Evolutionary conservation across 2,888 invertebrate species (phyloP).

Genomic region (Drepanosiphum platanoidis): DNA sequence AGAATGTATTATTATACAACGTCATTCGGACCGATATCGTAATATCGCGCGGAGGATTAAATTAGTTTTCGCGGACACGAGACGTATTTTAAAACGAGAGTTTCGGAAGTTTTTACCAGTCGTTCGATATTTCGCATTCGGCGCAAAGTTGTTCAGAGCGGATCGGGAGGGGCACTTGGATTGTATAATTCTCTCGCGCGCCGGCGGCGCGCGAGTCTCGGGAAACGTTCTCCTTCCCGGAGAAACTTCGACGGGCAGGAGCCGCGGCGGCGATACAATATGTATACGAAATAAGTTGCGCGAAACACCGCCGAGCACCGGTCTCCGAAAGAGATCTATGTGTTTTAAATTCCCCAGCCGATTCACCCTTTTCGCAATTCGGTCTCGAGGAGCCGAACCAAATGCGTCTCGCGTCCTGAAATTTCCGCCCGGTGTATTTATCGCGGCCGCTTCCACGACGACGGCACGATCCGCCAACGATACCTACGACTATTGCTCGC

Average conservation of each 20-base stretch:
- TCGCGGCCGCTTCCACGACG: background rate
- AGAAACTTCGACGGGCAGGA: slow-evolving; percentile 3
- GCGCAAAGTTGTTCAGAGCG: slow-evolving; percentile 21
- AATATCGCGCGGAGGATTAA: background rate
- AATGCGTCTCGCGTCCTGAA: background rate
- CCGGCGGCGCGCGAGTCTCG: background rate
- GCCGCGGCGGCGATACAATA: background rate
- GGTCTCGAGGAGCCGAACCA: background rate
- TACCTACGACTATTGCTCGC: too few relatives aligned
- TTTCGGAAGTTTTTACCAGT: slow-evolving; percentile 35
- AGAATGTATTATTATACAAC: too few relatives aligned
- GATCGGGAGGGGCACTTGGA: background rate
- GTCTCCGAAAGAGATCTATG: background rate
- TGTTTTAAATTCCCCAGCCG: slow-evolving; percentile 15
- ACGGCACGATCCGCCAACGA: background rate
- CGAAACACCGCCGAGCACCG: background rate
- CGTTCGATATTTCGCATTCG: background rate
- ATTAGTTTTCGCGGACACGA: background rate
- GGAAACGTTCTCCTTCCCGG: background rate
- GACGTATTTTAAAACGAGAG: slow-evolving; percentile 18
- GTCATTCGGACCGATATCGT: too few relatives aligned
- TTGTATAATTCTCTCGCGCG: background rate
- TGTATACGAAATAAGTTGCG: background rate
- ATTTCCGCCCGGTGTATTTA: background rate
- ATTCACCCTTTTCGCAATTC: slow-evolving; percentile 3